Percentiles rank a stretch among this genome's conserved stretches.
These are phyloP conservation scores for Leptothorax acervorum DNA, from an alignment of 2,888 invertebrate species.

Conservation along the genomic window DNA sequence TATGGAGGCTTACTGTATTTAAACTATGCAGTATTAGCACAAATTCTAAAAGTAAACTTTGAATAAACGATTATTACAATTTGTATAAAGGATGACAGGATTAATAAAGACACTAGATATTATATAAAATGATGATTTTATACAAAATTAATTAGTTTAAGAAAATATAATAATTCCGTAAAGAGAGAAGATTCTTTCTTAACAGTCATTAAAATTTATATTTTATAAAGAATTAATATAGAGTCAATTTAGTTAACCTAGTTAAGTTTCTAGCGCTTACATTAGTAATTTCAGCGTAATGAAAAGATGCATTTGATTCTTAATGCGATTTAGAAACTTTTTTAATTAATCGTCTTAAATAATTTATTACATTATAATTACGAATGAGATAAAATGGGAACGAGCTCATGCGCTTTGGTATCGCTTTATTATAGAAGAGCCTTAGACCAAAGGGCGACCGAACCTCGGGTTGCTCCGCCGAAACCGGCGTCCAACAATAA, in stretches of 20 bases:
- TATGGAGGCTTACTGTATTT: not conserved
- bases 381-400: not conserved
- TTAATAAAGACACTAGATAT: not conserved
- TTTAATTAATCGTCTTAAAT: not conserved
- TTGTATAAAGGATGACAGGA: not conserved
- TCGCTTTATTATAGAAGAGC: conserved; percentile 81
- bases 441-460: conserved; percentile 83
- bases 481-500: conserved; percentile 76
- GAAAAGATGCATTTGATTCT: not conserved
- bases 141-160: not conserved
- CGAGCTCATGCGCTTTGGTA: conserved; percentile 23
- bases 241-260: not conserved
- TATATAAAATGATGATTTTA: not conserved
- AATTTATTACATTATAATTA: not conserved
- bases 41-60: not conserved
- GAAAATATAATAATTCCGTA: not conserved
- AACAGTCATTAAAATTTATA: not conserved
- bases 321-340: not conserved
- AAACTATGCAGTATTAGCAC: not conserved
- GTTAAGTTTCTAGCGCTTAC: not conserved
- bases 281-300: not conserved
- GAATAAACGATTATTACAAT: not conserved
- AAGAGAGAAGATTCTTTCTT: not conserved
- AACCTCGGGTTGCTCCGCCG: conserved; percentile 82
- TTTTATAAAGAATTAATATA: not conserved